Base-by-base conservation (phyloP, 2,888 invertebrate genomes). In the Caenorhabditis sp. region DNA sequence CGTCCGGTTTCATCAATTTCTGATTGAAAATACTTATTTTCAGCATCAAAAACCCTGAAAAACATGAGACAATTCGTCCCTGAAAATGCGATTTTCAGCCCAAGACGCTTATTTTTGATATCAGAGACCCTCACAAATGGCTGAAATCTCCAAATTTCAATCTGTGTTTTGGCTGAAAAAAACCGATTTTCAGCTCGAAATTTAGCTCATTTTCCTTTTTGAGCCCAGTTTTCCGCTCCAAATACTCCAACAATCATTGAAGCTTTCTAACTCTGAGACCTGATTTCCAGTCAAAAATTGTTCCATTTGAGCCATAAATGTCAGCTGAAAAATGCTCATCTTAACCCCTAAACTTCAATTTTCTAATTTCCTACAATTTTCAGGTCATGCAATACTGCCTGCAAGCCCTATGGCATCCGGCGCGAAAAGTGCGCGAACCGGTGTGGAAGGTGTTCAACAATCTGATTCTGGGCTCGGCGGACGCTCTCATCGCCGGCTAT, bases 381-480 rank as follows among this genome's bases (percentile, higher is more conserved):
- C 68, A 82, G 82, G 79, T 83, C 58, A 63, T 83, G 84, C 98
- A 98, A 92, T 99, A 99, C 92, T 95, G 97, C 8, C 93, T 98
- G 87, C 98, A 98, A 95, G 98, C 98, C 44, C 94, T 99, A 61
- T 99, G 99, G 93, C 99, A 99, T 94, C 99, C 99, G 0, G 99
- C 99, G 8, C 94, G 99, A 77, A 99, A 99, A 94, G 99, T 99
- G 0, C 95, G 99, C 35, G 99, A 99, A 93, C 99, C 99, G 0
- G 98, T 98, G 93, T 99, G 99, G 99, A 99, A 99, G 94, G 91
- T 91, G 54, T 99, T 98, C 94, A 99, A 99, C 94, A 97, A 98
- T 0, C 94, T 99, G 72, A 99, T 99, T 92, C 98, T 99, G 90
- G 99, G 99, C 31, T 98, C 89, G 2, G 98, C 99, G 93, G 99